Conservation (phyloP, 2,888 invertebrate genomes). For the Seira musarum region DNA sequence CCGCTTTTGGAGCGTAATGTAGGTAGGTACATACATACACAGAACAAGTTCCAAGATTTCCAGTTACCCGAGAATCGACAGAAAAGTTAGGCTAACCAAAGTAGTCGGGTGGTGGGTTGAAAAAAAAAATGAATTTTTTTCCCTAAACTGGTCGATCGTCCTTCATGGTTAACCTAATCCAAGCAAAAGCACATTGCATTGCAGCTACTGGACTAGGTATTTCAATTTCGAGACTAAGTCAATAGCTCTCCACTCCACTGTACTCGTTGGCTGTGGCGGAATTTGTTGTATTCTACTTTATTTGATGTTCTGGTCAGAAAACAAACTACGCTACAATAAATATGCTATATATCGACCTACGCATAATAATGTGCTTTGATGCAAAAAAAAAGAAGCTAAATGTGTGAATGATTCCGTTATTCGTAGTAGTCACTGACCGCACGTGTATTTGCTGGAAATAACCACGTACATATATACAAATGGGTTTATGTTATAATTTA, state of each 20-base stretch:
- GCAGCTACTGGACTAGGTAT: neutral
- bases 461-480: too few species aligned
- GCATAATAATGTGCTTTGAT: neutral
- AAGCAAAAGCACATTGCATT: conserved; percentile 6
- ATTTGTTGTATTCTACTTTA: neutral
- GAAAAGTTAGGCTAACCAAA: too few species aligned
- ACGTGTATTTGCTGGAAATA: too few species aligned
- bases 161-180: conserved; percentile 34
- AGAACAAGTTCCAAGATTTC: too few species aligned
- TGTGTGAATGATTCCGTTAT: neutral
- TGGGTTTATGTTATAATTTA: too few species aligned
- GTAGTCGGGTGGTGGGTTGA: too few species aligned
- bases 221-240: neutral
- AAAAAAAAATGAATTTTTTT: too few species aligned
- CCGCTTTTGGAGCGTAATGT: too few species aligned
- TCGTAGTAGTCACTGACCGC: neutral
- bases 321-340: neutral
- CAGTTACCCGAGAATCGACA: too few species aligned
- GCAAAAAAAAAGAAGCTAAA: neutral
- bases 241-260: neutral
- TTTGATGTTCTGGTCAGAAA: neutral
- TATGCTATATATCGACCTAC: too few species aligned
- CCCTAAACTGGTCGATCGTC: conserved; percentile 49
- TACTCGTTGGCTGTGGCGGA: neutral
- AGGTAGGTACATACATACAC: too few species aligned